Base-by-base conservation (phyloP, 2,888 invertebrate genomes). In the Diarsia mendica region DNA sequence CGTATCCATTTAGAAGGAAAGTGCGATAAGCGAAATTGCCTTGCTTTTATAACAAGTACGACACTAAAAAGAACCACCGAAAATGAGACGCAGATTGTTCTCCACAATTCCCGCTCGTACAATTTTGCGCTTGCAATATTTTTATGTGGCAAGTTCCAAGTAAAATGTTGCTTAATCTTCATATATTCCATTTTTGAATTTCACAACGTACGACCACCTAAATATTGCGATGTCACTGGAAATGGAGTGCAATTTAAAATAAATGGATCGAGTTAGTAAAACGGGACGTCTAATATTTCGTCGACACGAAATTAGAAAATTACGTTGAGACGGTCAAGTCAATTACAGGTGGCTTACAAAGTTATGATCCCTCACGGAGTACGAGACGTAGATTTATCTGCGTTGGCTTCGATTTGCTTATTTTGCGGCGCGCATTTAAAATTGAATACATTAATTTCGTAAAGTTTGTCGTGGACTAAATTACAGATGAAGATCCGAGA, bases 291-390 rank as follows among this genome's bases (percentile, higher is more conserved):
- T 75, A 77, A 85, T 85, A 85, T 84, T 84, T 85, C 75, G 81
- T 75, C 75, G 78, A 86, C 79, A 80, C 86, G 86, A 89, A 92
- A 92, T 93, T 91, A 90, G 87, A 91, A 91, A 91, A 91, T 90
- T 90, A 89, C 85, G 82, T 65, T 28, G 69, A 88, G 88, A 85
- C 89, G 88, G 89, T 88, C 90, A 89, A 89, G 89, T 88, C 92
- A 94, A 94, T 94, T 94, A 94, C 92, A 92, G 91, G 89, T 91
- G 91, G 93, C 91, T 95, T 93, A 91, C 83, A 89, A 93, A 95
- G 93, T 95, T 95, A 93, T 94, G 92, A 94, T 92, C 91, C 90
- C 82, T 87, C 87, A 88, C 77, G 85, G 85, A 86, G 83, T 82
- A 83, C 87, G 83, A 89, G 93, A 94, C 93, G 88, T 83, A 87